Conservation (phyloP, 2,888 invertebrate species). For the Trachelus stipa region DNA sequence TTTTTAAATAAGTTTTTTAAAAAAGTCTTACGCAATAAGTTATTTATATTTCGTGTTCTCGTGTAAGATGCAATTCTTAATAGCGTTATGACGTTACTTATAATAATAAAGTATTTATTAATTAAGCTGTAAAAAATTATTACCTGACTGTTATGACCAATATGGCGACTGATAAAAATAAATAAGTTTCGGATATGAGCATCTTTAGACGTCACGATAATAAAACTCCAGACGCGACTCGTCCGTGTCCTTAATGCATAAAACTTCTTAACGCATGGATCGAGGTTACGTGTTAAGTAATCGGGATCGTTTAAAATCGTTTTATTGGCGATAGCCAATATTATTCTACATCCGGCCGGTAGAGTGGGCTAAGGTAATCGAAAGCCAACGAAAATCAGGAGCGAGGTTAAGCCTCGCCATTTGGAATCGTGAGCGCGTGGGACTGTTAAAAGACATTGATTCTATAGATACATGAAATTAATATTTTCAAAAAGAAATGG, state of each 20-base stretch:
- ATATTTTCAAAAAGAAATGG: background rate
- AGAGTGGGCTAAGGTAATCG: conserved; percentile 21
- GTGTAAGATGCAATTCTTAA: background rate
- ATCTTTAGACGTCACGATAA: background rate
- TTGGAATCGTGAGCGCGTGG: background rate
- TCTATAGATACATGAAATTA: too few relatives aligned
- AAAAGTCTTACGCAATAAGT: background rate
- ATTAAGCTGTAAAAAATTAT: background rate
- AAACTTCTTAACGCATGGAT: background rate
- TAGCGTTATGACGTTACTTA: background rate
- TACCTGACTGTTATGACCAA: background rate
- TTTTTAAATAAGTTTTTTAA: background rate
- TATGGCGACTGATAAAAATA: background rate
- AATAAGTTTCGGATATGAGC: background rate
- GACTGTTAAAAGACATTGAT: background rate
- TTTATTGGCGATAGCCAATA: background rate
- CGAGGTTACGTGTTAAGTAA: background rate
- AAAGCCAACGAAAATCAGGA: conserved; percentile 35
- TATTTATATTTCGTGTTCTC: background rate
- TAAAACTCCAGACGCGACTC: background rate
- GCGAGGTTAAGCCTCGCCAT: conserved; percentile 25
- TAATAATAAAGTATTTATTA: background rate
- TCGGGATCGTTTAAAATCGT: background rate
- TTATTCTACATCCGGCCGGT: background rate
- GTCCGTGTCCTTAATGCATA: background rate